Evolutionary conservation across 2,888 invertebrate genomes (phyloP).

Genomic region (Chromoteleia sp.): DNA sequence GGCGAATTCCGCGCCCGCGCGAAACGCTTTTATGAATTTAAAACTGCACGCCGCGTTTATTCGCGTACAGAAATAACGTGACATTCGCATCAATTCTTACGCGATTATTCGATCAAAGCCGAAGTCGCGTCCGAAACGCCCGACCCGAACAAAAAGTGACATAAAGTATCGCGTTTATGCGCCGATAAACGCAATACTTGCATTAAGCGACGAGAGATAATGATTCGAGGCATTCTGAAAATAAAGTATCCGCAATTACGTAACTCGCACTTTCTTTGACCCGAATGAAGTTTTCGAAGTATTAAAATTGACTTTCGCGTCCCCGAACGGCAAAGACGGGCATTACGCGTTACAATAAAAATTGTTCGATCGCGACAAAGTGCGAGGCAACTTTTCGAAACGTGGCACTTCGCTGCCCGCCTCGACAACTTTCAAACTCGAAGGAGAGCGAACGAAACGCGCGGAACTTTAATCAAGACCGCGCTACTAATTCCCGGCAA

Average conservation of each 20-base stretch:
- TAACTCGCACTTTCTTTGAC: slow-evolving; percentile 44
- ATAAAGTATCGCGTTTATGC: slow-evolving; percentile 5
- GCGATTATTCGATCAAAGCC: slow-evolving; percentile 21
- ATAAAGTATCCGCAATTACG: background rate
- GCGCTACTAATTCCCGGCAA: background rate
- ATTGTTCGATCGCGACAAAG: slow-evolving; percentile 20
- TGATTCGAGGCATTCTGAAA: slow-evolving; percentile 18
- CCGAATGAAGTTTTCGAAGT: slow-evolving; percentile 35
- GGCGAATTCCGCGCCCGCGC: slow-evolving; percentile 2
- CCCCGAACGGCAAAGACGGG: background rate
- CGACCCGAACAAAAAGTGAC: background rate
- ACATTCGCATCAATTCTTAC: slow-evolving; percentile 28
- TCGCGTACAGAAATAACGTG: slow-evolving; percentile 4
- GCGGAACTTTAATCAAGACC: slow-evolving; percentile 36
- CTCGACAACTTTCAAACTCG: slow-evolving; percentile 21
- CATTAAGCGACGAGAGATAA: background rate
- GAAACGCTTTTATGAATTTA: slow-evolving; percentile 18
- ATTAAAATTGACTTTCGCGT: slow-evolving; percentile 20
- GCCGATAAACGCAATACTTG: slow-evolving; percentile 6
- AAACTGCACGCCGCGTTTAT: slow-evolving; percentile 14
- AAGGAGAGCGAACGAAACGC: slow-evolving; percentile 20
- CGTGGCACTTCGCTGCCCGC: background rate
- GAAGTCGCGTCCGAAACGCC: background rate
- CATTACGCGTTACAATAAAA: slow-evolving; percentile 18
- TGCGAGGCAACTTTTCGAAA: background rate